A percentile compares a stretch with the other conserved stretches of the same genome.
These are phyloP conservation scores for Siniperca undulata DNA, from an alignment of 2,797 vertebrate genomes.

Conservation along the genomic window DNA sequence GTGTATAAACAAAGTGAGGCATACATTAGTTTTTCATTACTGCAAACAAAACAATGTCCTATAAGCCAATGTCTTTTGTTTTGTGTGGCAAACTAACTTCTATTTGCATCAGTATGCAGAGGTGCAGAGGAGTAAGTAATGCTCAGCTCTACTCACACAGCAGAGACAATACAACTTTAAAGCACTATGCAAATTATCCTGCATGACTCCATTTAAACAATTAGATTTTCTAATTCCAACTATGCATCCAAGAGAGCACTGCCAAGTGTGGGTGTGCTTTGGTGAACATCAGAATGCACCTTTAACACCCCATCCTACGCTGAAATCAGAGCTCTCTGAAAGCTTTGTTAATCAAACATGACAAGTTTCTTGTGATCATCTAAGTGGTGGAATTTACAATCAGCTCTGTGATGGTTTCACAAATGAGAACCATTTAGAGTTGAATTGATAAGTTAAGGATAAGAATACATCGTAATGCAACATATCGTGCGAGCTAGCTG, in stretches of 20 bases:
- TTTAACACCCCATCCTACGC: slow-evolving; percentile 38
- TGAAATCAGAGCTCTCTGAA: slow-evolving; percentile 32
- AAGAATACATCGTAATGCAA: background rate
- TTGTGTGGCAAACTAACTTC: slow-evolving; percentile 29
- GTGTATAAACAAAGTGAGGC: slow-evolving; percentile 17
- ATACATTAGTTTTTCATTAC: slow-evolving; percentile 4
- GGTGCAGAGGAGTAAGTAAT: slow-evolving; percentile 12
- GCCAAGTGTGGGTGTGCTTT: slow-evolving; percentile 32
- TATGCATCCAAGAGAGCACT: slow-evolving; percentile 16
- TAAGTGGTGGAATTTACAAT: slow-evolving; percentile 31
- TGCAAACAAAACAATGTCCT: slow-evolving; percentile 2
- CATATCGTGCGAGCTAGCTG: background rate
- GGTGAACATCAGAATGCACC: slow-evolving; percentile 41
- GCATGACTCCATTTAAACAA: slow-evolving; percentile 57
- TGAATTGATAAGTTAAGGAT: slow-evolving; percentile 6
- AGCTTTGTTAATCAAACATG: slow-evolving; percentile 55
- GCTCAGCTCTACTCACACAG: slow-evolving; percentile 1
- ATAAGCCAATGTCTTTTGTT: slow-evolving; percentile 12
- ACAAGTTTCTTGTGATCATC: slow-evolving; percentile 47
- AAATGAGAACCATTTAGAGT: slow-evolving; percentile 50
- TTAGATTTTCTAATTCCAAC: slow-evolving; percentile 46
- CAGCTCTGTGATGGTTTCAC: slow-evolving; percentile 22
- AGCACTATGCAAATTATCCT: slow-evolving; percentile 22
- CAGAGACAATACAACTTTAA: slow-evolving; percentile 34
- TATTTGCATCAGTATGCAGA: slow-evolving; percentile 2